phyloP scores from a whole-genome alignment of 2,113 vertebrate species.

The Morone saxatilis region DNA sequence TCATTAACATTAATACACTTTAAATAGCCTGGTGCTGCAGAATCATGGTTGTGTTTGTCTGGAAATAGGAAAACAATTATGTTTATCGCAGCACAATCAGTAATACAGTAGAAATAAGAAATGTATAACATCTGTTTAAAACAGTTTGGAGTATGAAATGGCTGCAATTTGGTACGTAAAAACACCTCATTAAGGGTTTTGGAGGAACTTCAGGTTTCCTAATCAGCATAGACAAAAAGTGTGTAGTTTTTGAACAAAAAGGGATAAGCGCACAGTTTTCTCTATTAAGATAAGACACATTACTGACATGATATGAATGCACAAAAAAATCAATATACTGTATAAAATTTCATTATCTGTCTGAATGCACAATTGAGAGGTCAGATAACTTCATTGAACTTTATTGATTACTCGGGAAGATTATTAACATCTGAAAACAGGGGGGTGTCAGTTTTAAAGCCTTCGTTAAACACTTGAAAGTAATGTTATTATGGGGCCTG shows the following conservation, averaged over 20 bases:
- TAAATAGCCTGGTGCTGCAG: not conserved
- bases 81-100: not conserved
- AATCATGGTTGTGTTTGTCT: not conserved
- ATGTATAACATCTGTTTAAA: not conserved
- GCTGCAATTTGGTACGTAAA: not conserved
- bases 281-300: constrained; percentile 78
- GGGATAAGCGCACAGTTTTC: constrained; percentile 82
- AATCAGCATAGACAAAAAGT: no score
- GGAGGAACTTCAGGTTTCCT: no score
- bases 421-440: constrained; percentile 81
- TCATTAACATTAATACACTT: not conserved
- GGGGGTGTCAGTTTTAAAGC: constrained; percentile 51
- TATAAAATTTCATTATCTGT: constrained; percentile 86
- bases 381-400: constrained; percentile 87
- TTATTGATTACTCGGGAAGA: constrained; percentile 89
- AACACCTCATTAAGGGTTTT: not conserved
- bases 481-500: constrained; percentile 21
- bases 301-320: constrained; percentile 86
- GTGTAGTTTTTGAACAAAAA: not conserved
- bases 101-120: not conserved
- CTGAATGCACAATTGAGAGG: constrained; percentile 90
- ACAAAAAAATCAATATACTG: constrained; percentile 91
- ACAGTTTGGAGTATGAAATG: not conserved
- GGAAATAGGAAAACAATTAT: not conserved
- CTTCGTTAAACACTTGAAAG: constrained; percentile 82